Evolutionary conservation across 2,797 vertebrate species (phyloP), one percentile per base, ranked within the genome.

Genomic region (Catamblyrhynchus diadema): DNA sequence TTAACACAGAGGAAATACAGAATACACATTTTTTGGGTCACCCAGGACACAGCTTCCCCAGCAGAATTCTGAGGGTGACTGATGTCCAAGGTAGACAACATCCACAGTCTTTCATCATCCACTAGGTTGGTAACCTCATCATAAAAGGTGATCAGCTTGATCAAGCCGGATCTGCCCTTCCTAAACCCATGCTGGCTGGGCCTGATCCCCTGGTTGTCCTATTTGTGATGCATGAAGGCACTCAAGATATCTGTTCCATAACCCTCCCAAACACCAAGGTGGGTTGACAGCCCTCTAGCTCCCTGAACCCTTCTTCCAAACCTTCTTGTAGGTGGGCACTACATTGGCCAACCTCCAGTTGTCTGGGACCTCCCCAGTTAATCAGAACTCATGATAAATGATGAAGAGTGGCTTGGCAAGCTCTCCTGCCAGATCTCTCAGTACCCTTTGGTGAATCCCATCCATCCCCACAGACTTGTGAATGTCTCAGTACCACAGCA

Each of bases 141-240:
- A 54, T 47, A 39, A 54, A 47, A 62, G 12, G 14, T 37, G 28
- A 47, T 33, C 24, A 47, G 28, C 9, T 25, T 54, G 12, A 24
- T 54, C 19, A 62, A 39, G 19, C 28, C 16, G 15, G 19, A 39
- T 39, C 24, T 53, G 23, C 12, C 19, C 28, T 37, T 62, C 47
- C 57, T 53, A 54, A 62, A 33, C 10, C 28, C 39, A 23, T 12
- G 6, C 14, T n/a, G 27, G n/a, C n/a, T 32, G 27, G 14, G 14
- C 27, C 22, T 61, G 27, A 25, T 37, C 8, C 23, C 22, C 12
- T 70, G 32, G 8, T 14, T 35, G 65, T 60, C 32, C 16, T 15
- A 2, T 21, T 42, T 16, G 8, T 30, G 37, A 33, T 20, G 10
- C 10, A 23, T 23, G 12, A 50, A 0, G 0, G 25, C 32, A 50